These are phyloP conservation scores for Pocota personata DNA, from an alignment of 2,888 invertebrate genomes.

Conservation along the genomic window DNA sequence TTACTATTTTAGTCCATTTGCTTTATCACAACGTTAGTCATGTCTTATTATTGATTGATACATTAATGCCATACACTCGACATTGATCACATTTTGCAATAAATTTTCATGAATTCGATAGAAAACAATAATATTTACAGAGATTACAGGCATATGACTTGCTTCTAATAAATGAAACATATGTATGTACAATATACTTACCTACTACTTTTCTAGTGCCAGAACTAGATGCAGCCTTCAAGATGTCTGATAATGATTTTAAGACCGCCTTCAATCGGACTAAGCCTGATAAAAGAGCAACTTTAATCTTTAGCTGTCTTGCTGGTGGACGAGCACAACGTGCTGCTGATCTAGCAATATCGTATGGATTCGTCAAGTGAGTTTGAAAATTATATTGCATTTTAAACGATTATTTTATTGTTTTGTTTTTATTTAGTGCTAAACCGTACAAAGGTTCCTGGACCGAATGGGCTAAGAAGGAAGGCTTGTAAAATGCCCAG, in stretches of 20 bases:
- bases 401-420: not conserved
- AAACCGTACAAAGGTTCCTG: conserved; percentile 82
- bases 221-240: conserved; percentile 78
- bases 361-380: conserved; percentile 80
- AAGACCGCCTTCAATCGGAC: conserved; percentile 82
- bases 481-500: conserved; percentile 75
- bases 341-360: conserved; percentile 84
- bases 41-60: not conserved
- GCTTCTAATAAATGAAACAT: not conserved
- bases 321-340: conserved; percentile 87
- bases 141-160: not conserved
- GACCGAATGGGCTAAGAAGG: conserved; percentile 81
- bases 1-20: not conserved
- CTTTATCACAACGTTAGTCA: not conserved
- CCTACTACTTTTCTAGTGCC: conserved; percentile 75
- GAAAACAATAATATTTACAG: too few species aligned
- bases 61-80: not conserved
- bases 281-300: conserved; percentile 85
- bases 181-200: too few species aligned
- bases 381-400: conserved; percentile 6
- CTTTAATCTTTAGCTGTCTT: conserved; percentile 88
- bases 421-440: conserved; percentile 76
- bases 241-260: conserved; percentile 78
- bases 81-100: not conserved
- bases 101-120: too few species aligned